A percentile compares a stretch with the other conserved stretches of the same genome.
Evolutionary conservation across 2,888 invertebrate species (phyloP).

Genomic region (Pycnomerus fuliginosus): DNA sequence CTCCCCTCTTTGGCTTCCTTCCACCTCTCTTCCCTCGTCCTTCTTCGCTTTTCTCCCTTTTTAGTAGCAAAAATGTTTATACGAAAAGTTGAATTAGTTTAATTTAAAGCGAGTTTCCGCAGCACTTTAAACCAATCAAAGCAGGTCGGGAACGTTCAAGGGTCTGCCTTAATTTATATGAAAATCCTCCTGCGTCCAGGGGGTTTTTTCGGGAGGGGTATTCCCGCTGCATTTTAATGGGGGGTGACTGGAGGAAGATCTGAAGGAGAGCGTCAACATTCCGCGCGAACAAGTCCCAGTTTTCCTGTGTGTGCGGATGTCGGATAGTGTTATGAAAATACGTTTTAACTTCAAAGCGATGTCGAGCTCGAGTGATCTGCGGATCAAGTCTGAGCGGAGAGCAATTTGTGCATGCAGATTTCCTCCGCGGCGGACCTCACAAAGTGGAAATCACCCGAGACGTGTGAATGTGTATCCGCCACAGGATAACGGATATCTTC

Average conservation of each 20-base stretch:
- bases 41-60: too few relatives aligned
- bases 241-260: conserved; percentile 13
- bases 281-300: conserved; percentile 30
- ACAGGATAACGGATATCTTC: conserved; percentile 35
- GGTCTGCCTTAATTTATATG: conserved; percentile 17
- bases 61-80: too few relatives aligned
- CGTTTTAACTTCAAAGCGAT: conserved; percentile 49
- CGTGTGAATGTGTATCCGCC: conserved; percentile 37
- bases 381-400: conserved; percentile 43
- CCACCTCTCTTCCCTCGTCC: too few relatives aligned
- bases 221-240: conserved; percentile 29
- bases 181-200: conserved; percentile 9
- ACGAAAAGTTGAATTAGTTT: too few relatives aligned
- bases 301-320: conserved; percentile 27
- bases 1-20: too few relatives aligned
- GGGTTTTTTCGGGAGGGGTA: conserved; percentile 4
- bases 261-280: conserved; percentile 29
- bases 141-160: too few relatives aligned
- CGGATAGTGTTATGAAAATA: conserved; percentile 47
- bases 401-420: conserved; percentile 51
- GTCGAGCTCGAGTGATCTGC: conserved; percentile 43
- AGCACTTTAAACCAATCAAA: too few relatives aligned
- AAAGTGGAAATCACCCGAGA: conserved; percentile 43
- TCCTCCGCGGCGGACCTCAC: conserved; percentile 36
- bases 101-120: too few relatives aligned